These are phyloP conservation scores for Ellobius talpinus DNA, from an alignment of 2,113 vertebrate genomes.

Conservation along the genomic window DNA sequence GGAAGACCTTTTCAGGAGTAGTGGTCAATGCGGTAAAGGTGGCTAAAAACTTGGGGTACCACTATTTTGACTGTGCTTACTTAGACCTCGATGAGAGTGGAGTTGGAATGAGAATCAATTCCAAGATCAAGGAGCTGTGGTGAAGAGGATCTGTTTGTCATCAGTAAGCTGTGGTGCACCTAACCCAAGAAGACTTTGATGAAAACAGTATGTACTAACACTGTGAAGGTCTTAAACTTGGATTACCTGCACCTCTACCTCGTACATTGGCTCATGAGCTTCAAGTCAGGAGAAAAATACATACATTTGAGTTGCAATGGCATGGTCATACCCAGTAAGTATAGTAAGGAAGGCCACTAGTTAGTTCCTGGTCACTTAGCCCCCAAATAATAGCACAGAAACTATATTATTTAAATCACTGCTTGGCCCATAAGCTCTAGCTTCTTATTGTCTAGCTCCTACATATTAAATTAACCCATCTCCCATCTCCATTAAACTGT, in stretches of 20 bases:
- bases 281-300: slow-evolving; percentile 77
- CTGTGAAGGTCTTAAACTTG: slow-evolving; percentile 88
- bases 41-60: slow-evolving; percentile 89
- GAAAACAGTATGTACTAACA: slow-evolving; percentile 85
- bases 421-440: too few relatives aligned
- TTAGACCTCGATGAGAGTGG: slow-evolving; percentile 91
- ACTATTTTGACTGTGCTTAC: slow-evolving; percentile 90
- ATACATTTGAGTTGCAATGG: too few relatives aligned
- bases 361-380: too few relatives aligned
- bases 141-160: slow-evolving; percentile 92
- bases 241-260: slow-evolving; percentile 92
- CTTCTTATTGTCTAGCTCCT: too few relatives aligned
- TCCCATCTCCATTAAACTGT: too few relatives aligned
- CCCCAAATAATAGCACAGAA: too few relatives aligned
- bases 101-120: slow-evolving; percentile 85
- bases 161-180: slow-evolving; percentile 94
- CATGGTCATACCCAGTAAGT: too few relatives aligned
- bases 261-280: slow-evolving; percentile 91
- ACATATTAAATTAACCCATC: too few relatives aligned
- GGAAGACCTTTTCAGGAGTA: slow-evolving; percentile 86
- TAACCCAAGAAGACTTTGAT: slow-evolving; percentile 88
- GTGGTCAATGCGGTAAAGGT: slow-evolving; percentile 87
- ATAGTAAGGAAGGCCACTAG: too few relatives aligned
- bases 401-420: too few relatives aligned
- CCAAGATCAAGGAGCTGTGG: slow-evolving; percentile 87